Percentiles rank a stretch among this genome's conserved stretches.
Evolutionary conservation across 2,797 vertebrate species (phyloP).

Genomic region (Myiothlypis chrysogaster): DNA sequence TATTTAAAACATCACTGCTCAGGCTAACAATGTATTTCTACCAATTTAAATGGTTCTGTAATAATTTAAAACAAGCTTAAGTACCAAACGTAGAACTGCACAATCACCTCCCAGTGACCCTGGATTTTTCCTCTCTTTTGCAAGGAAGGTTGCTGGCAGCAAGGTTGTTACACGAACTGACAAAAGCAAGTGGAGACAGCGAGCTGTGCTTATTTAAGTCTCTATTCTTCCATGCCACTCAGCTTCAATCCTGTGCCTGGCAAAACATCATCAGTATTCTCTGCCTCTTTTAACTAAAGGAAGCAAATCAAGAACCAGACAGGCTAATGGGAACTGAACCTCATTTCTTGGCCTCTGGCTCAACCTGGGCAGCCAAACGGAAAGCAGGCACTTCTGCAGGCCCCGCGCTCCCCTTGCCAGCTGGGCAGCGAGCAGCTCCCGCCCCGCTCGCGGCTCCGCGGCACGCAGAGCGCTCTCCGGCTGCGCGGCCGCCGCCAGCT

Average conservation of each 20-base stretch:
- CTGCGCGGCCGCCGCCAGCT: conserved; percentile 43
- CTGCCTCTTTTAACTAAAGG: conserved; percentile 20
- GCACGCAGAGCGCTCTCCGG: neutral
- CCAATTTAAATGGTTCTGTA: neutral
- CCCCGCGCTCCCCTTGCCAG: neutral
- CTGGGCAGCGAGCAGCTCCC: conserved; percentile 32
- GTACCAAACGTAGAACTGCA: neutral
- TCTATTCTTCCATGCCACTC: conserved; percentile 46
- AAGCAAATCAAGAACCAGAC: conserved; percentile 65
- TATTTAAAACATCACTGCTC: neutral
- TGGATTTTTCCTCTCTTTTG: conserved; percentile 14
- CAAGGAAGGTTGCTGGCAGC: conserved; percentile 50
- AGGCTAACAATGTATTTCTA: neutral
- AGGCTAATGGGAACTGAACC: conserved; percentile 67
- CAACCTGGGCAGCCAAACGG: conserved; percentile 51
- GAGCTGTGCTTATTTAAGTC: conserved; percentile 63
- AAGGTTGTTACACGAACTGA: conserved; percentile 21
- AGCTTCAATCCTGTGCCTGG: conserved; percentile 33
- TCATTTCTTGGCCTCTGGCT: conserved; percentile 62
- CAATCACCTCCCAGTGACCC: conserved; percentile 53
- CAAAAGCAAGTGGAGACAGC: conserved; percentile 56
- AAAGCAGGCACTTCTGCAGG: conserved; percentile 44
- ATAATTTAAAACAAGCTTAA: neutral
- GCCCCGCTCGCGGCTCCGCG: neutral
- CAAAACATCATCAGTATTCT: conserved; percentile 58